These are phyloP conservation scores for Plutomurus gul DNA, from an alignment of 1,140 invertebrate species.

Conservation along the genomic window DNA sequence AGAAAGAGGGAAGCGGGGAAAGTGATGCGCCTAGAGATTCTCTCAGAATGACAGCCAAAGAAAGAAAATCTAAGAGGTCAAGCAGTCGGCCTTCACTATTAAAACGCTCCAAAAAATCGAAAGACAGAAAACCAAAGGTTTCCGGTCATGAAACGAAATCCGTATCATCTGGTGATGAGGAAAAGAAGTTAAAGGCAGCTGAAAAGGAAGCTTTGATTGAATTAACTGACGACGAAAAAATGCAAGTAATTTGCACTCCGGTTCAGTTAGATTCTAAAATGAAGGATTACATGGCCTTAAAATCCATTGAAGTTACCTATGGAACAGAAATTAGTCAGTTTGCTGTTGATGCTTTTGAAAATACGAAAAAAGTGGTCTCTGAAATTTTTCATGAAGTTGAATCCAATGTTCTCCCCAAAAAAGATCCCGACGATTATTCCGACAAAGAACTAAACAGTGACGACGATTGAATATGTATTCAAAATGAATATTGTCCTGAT, in stretches of 20 bases:
- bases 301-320: background rate
- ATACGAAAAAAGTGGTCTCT: background rate
- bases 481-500: no score
- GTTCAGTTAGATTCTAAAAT: background rate
- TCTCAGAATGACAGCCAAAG: background rate
- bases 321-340: background rate
- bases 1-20: background rate
- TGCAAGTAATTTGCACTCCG: background rate
- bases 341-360: background rate
- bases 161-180: background rate
- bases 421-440: background rate
- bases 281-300: background rate
- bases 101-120: no score
- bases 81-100: no score
- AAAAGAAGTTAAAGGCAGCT: background rate
- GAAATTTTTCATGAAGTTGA: conserved; percentile 29
- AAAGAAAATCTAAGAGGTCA: no score
- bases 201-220: background rate
- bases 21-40: background rate
- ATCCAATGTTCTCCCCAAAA: background rate
- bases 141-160: background rate
- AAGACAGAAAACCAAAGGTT: background rate
- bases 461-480: no score
- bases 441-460: background rate
- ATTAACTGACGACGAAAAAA: background rate